Evolutionary conservation across 2,888 invertebrate genomes (phyloP).

Genomic region (Protophormia terraenovae): DNA sequence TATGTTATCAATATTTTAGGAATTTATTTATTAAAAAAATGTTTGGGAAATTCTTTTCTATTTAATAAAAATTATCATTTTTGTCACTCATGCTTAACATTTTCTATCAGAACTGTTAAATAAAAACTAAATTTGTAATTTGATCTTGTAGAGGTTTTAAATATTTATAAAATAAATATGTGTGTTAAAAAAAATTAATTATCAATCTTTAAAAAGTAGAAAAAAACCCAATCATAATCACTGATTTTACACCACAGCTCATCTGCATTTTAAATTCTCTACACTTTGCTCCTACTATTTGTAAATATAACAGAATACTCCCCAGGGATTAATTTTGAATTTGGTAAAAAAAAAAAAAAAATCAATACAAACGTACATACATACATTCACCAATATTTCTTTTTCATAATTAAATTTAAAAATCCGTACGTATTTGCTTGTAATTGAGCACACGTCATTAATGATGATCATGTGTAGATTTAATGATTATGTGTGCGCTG

Average conservation of each 20-base stretch:
- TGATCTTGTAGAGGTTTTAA: constrained; percentile 51
- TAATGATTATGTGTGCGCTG: constrained; percentile 1
- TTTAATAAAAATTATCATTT: constrained; percentile 10
- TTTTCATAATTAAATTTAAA: background rate
- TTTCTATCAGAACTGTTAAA: constrained; percentile 59
- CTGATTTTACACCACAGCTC: background rate
- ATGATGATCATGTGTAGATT: constrained; percentile 28
- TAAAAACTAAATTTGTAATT: constrained; percentile 43
- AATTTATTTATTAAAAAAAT: constrained; percentile 45
- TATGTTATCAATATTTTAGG: constrained; percentile 50
- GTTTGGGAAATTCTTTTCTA: background rate
- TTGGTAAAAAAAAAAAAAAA: constrained; percentile 30
- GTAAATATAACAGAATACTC: constrained; percentile 42
- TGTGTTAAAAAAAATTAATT: constrained; percentile 60
- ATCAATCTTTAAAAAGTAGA: constrained; percentile 40
- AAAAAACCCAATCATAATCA: constrained; percentile 28
- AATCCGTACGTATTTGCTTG: constrained; percentile 47
- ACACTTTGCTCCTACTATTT: too few species aligned
- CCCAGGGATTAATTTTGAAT: constrained; percentile 61
- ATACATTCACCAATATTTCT: background rate
- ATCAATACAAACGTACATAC: background rate
- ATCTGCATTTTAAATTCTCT: constrained; percentile 23
- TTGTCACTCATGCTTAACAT: constrained; percentile 52
- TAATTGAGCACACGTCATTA: constrained; percentile 51
- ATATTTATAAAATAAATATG: too few species aligned